phyloP scores from a whole-genome alignment of 1,140 invertebrate species.

The Marisa cornuarietis region DNA sequence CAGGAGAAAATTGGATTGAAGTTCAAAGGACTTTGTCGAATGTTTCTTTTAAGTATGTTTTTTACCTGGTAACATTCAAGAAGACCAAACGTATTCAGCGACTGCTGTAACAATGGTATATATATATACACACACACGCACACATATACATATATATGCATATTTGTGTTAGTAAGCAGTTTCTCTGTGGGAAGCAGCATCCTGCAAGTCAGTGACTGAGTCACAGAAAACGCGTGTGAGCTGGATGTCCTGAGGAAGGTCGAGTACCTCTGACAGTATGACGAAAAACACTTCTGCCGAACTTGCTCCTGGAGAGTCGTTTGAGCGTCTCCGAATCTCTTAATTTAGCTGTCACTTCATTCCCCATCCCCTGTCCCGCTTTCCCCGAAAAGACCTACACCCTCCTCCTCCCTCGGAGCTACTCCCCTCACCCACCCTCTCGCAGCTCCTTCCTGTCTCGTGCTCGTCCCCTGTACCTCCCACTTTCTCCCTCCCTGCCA shows the following conservation, averaged over 20 bases:
- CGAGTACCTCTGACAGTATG: too few species aligned
- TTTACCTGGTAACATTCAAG: neutral
- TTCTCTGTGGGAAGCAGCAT: neutral
- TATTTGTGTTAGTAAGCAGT: neutral
- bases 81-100: neutral
- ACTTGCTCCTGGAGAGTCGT: neutral
- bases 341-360: neutral
- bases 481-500: conserved; percentile 1
- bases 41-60: too few species aligned
- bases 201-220: too few species aligned
- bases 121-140: neutral
- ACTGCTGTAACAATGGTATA: neutral
- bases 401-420: neutral
- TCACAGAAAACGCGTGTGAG: too few species aligned
- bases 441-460: neutral
- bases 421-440: too few species aligned
- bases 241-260: too few species aligned
- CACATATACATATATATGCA: neutral
- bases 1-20: neutral
- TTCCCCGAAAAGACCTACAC: neutral
- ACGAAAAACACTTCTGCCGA: too few species aligned
- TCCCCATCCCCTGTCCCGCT: conserved; percentile 2
- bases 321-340: neutral
- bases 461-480: neutral
- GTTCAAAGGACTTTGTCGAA: neutral